These are phyloP conservation scores for Ephialtes manifestator DNA, from an alignment of 2,888 invertebrate species.

Conservation along the genomic window DNA sequence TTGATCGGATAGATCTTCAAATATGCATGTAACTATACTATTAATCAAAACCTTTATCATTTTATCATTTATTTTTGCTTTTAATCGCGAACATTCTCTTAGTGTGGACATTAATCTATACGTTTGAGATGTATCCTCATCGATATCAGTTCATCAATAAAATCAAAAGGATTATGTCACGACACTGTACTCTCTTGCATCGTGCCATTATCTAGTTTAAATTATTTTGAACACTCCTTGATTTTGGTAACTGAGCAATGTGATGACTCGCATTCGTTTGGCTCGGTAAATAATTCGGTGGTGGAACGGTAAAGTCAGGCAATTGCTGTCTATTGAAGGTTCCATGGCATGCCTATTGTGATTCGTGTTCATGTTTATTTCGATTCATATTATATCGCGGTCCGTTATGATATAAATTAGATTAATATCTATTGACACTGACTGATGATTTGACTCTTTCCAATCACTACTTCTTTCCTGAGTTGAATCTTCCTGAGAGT, in stretches of 20 bases:
- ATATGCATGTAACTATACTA: constrained; percentile 18
- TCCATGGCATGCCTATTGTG: too few relatives aligned
- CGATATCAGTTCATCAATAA: constrained; percentile 42
- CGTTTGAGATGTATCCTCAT: constrained; percentile 2
- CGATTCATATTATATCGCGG: too few relatives aligned
- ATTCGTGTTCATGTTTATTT: too few relatives aligned
- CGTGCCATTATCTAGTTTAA: constrained; percentile 49
- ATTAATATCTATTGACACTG: too few relatives aligned
- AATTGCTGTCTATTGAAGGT: too few relatives aligned
- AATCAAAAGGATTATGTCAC: constrained; percentile 27
- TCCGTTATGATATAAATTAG: too few relatives aligned
- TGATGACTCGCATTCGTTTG: too few relatives aligned
- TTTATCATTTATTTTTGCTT: constrained; percentile 31
- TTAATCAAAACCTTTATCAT: constrained; percentile 40
- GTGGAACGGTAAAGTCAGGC: too few relatives aligned
- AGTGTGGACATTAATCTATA: neutral
- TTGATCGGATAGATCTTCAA: constrained; percentile 37
- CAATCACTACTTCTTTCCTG: constrained; percentile 30
- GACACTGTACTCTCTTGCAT: constrained; percentile 25
- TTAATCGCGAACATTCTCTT: neutral
- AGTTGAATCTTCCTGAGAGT: constrained; percentile 5
- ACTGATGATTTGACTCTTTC: constrained; percentile 7
- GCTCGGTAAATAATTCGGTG: too few relatives aligned
- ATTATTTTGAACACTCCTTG: neutral
- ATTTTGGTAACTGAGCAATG: neutral